Conservation (phyloP, 2,797 vertebrate species). For the Xiphophorus birchmanni region DNA sequence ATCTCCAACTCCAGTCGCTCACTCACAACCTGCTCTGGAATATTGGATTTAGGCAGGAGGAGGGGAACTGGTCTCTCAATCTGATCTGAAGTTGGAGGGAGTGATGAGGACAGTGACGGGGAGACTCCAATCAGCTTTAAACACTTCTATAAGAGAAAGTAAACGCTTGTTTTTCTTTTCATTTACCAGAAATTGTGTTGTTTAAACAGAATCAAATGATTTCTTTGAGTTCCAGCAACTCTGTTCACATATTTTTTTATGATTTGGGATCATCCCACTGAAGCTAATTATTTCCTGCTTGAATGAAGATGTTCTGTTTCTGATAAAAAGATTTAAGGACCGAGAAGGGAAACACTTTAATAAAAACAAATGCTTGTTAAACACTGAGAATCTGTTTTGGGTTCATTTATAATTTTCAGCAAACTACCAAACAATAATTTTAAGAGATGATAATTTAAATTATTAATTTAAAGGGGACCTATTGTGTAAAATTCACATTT, state of each 20-base stretch:
- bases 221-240: background rate
- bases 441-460: too few relatives aligned
- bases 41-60: slow-evolving; percentile 80
- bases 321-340: background rate
- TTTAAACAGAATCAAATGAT: background rate
- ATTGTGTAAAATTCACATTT: too few relatives aligned
- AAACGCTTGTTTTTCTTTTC: background rate
- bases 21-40: slow-evolving; percentile 71
- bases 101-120: slow-evolving; percentile 48
- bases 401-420: background rate
- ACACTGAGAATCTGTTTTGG: background rate
- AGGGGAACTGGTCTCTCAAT: slow-evolving; percentile 72
- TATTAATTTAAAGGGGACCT: too few relatives aligned
- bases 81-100: slow-evolving; percentile 77
- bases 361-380: background rate
- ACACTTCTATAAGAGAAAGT: background rate
- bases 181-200: background rate
- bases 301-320: background rate
- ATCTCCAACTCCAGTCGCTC: slow-evolving; percentile 76
- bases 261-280: background rate
- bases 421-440: too few relatives aligned
- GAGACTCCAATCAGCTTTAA: background rate
- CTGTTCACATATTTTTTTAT: background rate
- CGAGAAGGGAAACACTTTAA: background rate
- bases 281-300: background rate